phyloP scores from a whole-genome alignment of 2,113 vertebrate species.

The Sylvilagus bachmani region DNA sequence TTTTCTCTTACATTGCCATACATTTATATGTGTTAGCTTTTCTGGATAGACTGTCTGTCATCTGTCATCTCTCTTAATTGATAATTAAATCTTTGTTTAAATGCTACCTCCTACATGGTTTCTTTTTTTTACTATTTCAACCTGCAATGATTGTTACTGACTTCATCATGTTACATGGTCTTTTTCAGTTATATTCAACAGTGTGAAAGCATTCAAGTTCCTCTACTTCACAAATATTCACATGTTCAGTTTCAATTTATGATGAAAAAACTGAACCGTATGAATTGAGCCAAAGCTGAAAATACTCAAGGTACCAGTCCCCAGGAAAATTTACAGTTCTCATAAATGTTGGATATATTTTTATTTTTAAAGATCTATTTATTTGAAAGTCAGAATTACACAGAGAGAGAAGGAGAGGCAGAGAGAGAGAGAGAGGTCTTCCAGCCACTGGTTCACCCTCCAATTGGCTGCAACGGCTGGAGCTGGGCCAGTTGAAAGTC shows the following conservation, averaged over 20 bases:
- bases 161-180: not conserved
- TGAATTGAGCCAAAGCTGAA: not conserved
- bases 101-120: not conserved
- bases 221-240: not conserved
- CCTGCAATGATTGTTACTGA: not conserved
- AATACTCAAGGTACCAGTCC: not conserved
- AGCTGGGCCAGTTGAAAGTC: no score
- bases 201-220: not conserved
- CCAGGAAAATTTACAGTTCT: not conserved
- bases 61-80: not conserved
- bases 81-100: not conserved
- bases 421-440: no score
- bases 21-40: not conserved
- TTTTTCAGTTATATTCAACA: not conserved
- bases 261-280: not conserved
- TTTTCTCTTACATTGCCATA: not conserved
- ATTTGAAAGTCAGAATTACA: no score
- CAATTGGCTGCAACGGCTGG: no score
- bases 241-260: not conserved
- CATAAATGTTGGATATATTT: not conserved
- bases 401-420: no score
- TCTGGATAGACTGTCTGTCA: not conserved
- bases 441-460: no score
- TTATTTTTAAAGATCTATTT: not conserved
- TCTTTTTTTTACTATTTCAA: constrained; percentile 9